Conservation (phyloP, 2,797 vertebrate genomes). For the Capromys pilorides region DNA sequence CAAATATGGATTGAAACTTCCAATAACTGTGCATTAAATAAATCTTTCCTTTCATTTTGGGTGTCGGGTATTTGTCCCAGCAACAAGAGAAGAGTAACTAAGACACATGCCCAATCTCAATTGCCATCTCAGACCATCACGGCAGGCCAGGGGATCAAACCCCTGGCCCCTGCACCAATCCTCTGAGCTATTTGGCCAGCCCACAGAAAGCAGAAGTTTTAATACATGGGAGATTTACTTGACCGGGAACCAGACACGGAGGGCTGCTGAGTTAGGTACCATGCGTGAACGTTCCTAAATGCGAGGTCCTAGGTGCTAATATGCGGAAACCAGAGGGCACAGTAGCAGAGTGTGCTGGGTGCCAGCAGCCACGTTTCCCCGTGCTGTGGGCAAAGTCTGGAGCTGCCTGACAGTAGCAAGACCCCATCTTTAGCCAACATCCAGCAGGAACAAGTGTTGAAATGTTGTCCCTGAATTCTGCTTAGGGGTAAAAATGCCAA, state of each 20-base stretch:
- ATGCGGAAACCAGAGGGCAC: too few relatives aligned
- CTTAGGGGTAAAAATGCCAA: neutral
- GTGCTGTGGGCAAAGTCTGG: accelerated
- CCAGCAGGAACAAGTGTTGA: neutral
- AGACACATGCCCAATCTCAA: too few relatives aligned
- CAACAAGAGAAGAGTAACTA: too few relatives aligned
- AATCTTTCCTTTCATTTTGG: too few relatives aligned
- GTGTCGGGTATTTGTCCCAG: too few relatives aligned
- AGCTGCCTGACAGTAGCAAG: neutral
- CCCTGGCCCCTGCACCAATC: too few relatives aligned
- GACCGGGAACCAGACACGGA: neutral
- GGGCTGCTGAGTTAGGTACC: neutral
- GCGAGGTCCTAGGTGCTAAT: accelerated
- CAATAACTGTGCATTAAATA: too few relatives aligned
- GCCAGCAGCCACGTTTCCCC: neutral
- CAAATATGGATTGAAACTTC: too few relatives aligned
- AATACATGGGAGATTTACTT: neutral
- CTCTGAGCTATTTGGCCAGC: too few relatives aligned
- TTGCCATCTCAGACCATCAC: too few relatives aligned
- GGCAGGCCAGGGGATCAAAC: too few relatives aligned
- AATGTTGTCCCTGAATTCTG: neutral
- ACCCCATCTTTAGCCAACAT: neutral
- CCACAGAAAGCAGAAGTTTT: neutral
- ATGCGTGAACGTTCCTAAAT: neutral
- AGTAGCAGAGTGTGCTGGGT: neutral